Base-by-base conservation (phyloP, 2,797 vertebrate genomes). In the Scomberomorus guttatus region DNA sequence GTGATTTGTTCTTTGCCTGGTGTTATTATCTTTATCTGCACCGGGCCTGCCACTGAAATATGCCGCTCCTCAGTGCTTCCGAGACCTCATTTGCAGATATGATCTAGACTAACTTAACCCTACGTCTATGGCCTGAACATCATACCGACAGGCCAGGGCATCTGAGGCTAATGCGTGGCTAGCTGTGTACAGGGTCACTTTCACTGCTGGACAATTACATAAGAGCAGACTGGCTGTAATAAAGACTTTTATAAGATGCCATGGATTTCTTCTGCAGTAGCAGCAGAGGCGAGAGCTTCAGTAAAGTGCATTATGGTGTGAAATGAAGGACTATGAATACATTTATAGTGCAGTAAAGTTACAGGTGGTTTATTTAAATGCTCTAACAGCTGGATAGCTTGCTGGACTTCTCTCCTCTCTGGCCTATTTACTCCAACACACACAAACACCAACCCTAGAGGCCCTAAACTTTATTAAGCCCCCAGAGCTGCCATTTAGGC, bases 11-110 rank as follows among this genome's bases (percentile, higher is more conserved):
- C 82, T 69, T 24, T 37, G 86, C 74, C 89, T 71, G 80, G 71
- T 81, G 78, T 94, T 92, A 93, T 95, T 94, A 92, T 87, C 91
- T 93, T 93, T 94, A 95, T 95, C 93, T 94, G 83, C 75, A 69
- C 50, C 8, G 18, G n/a, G 77, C 79, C 93, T 95, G 94, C 92
- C 93, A 94, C 93, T 94, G 83, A 96, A 94, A 72, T 93, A 95
- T 95, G 92, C 92, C 57, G 82, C 85, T 89, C 63, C 71, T 87
- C 77, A 7, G 52, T 69, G 72, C 77, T 88, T 87, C 72, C 29
- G 72, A 82, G 82, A 78, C 79, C 82, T 90, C 59, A 68, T 87
- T 79, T 67, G 46, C 75, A 65, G 92, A 94, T 94, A 89, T 12
- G 60, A 95, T 94, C 92, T 83, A 51, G 66, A 87, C 90, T 67